Percentiles rank a stretch among this genome's conserved stretches.
Conservation (phyloP, 2,797 vertebrate genomes). For the Sebastolobus altivelis region DNA sequence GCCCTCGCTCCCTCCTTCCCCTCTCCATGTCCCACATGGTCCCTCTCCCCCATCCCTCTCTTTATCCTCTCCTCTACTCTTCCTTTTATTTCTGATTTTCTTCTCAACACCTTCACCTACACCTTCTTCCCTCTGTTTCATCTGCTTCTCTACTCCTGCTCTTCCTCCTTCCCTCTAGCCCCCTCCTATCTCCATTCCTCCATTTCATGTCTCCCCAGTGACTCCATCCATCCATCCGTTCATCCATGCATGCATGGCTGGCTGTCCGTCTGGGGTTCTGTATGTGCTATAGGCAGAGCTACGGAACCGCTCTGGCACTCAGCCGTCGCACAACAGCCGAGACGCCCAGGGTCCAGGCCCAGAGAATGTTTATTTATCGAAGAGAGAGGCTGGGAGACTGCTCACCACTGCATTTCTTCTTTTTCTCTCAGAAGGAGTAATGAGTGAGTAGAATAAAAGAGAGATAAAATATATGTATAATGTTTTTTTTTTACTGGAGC, state of each 20-base stretch:
- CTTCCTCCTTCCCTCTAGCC: constrained; percentile 2
- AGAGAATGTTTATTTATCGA: constrained; percentile 74
- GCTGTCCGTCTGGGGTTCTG: constrained; percentile 68
- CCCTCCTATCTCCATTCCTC: constrained; percentile 52
- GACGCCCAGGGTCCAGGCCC: constrained; percentile 58
- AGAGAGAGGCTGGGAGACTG: constrained; percentile 39
- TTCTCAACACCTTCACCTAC: constrained; percentile 29
- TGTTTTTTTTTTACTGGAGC: not conserved
- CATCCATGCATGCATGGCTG: constrained; percentile 75
- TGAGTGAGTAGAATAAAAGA: constrained; percentile 7
- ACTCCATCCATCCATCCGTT: constrained; percentile 72
- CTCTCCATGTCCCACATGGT: constrained; percentile 50
- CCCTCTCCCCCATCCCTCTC: constrained; percentile 23
- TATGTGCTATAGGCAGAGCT: constrained; percentile 75
- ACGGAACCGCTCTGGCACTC: constrained; percentile 72
- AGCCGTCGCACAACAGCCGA: constrained; percentile 72
- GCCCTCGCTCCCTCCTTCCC: constrained; percentile 43
- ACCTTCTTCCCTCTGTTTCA: constrained; percentile 20
- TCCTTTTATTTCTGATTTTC: constrained; percentile 19
- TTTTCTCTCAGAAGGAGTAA: constrained; percentile 16
- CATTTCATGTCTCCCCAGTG: constrained; percentile 74
- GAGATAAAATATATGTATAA: not conserved
- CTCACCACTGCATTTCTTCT: constrained; percentile 42
- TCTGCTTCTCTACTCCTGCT: constrained; percentile 49
- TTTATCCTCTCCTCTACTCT: constrained; percentile 15